Evolutionary conservation across 1,140 invertebrate species (phyloP).

Genomic region (Leucophenga varia): DNA sequence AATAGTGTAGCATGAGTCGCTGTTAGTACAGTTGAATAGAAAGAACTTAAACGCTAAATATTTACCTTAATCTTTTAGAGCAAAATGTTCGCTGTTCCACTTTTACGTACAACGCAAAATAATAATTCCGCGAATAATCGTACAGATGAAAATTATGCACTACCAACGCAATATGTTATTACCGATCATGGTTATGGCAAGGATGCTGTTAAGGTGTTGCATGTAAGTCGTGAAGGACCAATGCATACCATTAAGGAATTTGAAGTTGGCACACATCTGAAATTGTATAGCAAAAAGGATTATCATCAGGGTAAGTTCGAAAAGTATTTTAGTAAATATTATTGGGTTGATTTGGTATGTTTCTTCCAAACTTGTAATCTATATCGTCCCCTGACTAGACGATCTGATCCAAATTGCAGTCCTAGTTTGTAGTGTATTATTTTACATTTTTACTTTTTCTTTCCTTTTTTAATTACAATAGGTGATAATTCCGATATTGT

Average conservation of each 20-base stretch:
- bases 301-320: constrained; percentile 54
- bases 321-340: too few species aligned
- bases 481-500: constrained; percentile 69
- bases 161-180: constrained; percentile 58
- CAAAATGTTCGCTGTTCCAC: constrained; percentile 15
- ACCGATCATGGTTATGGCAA: constrained; percentile 70
- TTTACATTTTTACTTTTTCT: too few species aligned
- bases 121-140: background rate
- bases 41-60: too few species aligned
- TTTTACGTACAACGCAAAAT: constrained; percentile 5
- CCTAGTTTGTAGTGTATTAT: too few species aligned
- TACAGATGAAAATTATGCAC: constrained; percentile 4
- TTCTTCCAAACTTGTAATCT: too few species aligned
- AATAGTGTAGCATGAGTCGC: too few species aligned
- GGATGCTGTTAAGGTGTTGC: constrained; percentile 67
- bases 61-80: too few species aligned
- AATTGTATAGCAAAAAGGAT: constrained; percentile 65
- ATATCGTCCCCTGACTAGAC: too few species aligned
- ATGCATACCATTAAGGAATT: constrained; percentile 68
- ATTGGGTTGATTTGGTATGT: too few species aligned
- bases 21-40: too few species aligned
- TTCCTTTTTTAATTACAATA: too few species aligned
- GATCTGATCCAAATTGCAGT: too few species aligned
- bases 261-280: constrained; percentile 69
- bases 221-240: constrained; percentile 64